phyloP scores from a whole-genome alignment of 2,888 invertebrate species.

The Agriopis aurantiaria region DNA sequence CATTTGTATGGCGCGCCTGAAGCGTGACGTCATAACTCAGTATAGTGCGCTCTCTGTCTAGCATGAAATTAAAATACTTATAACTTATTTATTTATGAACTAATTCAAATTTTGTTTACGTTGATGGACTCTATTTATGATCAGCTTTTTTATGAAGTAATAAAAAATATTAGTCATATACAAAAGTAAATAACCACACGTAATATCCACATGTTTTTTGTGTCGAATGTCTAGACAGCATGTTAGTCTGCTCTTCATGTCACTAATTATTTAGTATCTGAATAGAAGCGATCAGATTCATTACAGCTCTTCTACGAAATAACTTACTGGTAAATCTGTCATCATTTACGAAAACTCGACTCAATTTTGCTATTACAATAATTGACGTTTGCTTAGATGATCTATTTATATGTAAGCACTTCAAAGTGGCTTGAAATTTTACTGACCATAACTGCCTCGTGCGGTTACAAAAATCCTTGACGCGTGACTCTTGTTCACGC shows the following conservation, averaged over 20 bases:
- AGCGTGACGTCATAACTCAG: too few relatives aligned
- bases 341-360: background rate
- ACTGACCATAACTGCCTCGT: slow-evolving; percentile 60
- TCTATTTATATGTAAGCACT: background rate
- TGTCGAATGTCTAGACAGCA: slow-evolving; percentile 1
- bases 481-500: slow-evolving; percentile 82
- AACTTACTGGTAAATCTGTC: background rate
- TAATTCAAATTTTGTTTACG: too few relatives aligned
- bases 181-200: background rate
- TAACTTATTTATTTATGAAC: too few relatives aligned
- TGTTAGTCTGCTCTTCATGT: slow-evolving; percentile 7
- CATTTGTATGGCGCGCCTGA: too few relatives aligned
- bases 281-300: slow-evolving; percentile 6
- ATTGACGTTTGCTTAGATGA: slow-evolving; percentile 3
- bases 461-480: slow-evolving; percentile 74
- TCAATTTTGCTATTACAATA: background rate
- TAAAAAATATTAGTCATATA: background rate
- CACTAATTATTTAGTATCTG: slow-evolving; percentile 5
- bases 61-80: too few relatives aligned
- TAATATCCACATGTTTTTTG: background rate
- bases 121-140: too few relatives aligned
- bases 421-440: slow-evolving; percentile 2
- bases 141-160: too few relatives aligned
- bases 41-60: too few relatives aligned
- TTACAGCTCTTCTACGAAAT: slow-evolving; percentile 3